Percentiles rank a stretch among this genome's conserved stretches.
These are phyloP conservation scores for Ptilonorhynchus violaceus DNA, from an alignment of 2,113 vertebrate genomes.

Conservation along the genomic window DNA sequence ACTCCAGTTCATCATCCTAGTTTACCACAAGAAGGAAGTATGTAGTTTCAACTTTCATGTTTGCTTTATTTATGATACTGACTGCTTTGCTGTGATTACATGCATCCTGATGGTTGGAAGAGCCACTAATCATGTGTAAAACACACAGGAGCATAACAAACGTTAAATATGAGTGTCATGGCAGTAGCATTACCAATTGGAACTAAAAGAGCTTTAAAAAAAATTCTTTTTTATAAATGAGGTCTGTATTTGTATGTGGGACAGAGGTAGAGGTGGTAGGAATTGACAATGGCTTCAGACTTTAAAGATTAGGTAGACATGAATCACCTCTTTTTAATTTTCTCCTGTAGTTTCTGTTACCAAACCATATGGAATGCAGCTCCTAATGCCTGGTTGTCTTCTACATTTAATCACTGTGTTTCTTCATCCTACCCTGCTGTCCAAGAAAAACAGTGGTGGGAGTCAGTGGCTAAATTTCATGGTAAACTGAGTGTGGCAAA, in stretches of 20 bases:
- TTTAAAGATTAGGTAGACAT: not conserved
- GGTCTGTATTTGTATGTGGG: not conserved
- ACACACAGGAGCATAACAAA: not conserved
- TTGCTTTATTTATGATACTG: conserved; percentile 35
- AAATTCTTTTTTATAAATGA: not conserved
- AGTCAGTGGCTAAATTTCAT: not conserved
- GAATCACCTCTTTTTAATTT: not conserved
- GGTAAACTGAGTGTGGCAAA: conserved; percentile 4
- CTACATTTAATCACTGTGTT: not conserved
- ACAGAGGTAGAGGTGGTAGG: not conserved
- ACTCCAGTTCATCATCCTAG: not conserved
- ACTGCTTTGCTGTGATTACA: not conserved
- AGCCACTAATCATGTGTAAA: conserved; percentile 15
- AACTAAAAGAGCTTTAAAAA: not conserved
- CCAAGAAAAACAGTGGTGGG: conserved; percentile 20
- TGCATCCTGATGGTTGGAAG: not conserved
- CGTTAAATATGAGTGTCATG: not conserved
- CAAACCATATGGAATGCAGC: not conserved
- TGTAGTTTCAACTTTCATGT: not conserved
- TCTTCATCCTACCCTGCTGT: not conserved
- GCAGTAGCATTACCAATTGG: not conserved
- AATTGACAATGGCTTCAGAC: not conserved
- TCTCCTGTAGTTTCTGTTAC: not conserved
- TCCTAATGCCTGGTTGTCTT: not conserved
- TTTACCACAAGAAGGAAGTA: not conserved